Base-by-base conservation (phyloP, 1,140 invertebrate species). In the Semibalanus balanoides region DNA sequence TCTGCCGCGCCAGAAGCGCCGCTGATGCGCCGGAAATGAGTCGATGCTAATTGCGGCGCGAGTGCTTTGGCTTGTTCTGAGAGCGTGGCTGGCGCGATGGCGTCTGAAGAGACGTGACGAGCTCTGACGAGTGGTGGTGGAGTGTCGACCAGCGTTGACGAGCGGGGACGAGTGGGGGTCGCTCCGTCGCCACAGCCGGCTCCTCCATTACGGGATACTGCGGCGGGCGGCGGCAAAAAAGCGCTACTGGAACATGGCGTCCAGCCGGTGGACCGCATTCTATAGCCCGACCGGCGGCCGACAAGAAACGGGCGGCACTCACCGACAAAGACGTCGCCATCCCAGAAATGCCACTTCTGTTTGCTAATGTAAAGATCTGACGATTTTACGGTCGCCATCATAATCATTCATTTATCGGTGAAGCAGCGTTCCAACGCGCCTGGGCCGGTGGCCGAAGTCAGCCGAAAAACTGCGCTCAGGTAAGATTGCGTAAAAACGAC, bases 311-410 rank as follows among this genome's bases (percentile, higher is more conserved):
- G 51, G 51, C 51, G 51, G 51, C 22, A 25, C 51, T 25, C 14
- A 19, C 51, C 51, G 51, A 64, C 51, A 64, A 11, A 64, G 51
- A 64, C 51, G 22, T 64, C 51, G 51, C 22, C 51, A 64, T 64
- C 51, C 51, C 51, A 64, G 51, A 64, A 64, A 64, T 64, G 51
- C 51, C 51, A 64, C 51, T 64, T 64, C 51, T 64, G 51, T 64
- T 64, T 64, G 51, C 51, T 64, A 64, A 64, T 64, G 51, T 64
- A 64, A 64, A 64, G 51, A 64, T 64, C 51, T 64, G 51, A 19
- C 51, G 51, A 64, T 64, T 64, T 64, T 64, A 64, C 51, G 51
- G 51, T 25, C 51, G 22, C 51, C 22, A 64, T 64, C 51, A 64
- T 64, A 64, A 64, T 64, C 51, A 64, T 64, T 64, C 51, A 64